Conservation (phyloP, 2,113 vertebrate species). For the Balaenoptera acutorostrata region DNA sequence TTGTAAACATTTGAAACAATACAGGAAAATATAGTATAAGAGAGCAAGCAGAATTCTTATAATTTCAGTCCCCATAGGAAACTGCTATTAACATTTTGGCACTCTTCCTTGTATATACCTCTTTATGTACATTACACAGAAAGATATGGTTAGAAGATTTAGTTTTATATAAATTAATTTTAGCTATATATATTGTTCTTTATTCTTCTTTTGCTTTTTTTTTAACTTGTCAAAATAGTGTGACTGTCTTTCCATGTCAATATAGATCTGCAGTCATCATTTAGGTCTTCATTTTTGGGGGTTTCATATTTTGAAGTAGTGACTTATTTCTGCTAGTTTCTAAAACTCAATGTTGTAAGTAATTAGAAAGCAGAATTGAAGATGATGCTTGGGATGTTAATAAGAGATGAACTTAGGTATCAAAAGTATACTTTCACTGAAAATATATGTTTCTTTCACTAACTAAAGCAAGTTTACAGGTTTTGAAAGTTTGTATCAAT, state of each 20-base stretch:
- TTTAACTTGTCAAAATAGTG: not conserved
- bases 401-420: not conserved
- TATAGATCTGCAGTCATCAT: not conserved
- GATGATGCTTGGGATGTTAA: not conserved
- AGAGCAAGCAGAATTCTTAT: not conserved
- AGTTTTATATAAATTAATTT: not conserved
- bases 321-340: conserved; percentile 17
- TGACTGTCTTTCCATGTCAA: not conserved
- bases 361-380: not conserved
- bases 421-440: not conserved
- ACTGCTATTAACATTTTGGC: not conserved
- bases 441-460: not conserved
- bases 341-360: not conserved
- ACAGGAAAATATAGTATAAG: not conserved
- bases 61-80: not conserved
- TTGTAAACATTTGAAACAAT: not conserved
- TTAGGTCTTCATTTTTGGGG: conserved; percentile 2
- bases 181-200: not conserved
- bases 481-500: not conserved
- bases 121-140: not conserved
- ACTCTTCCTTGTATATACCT: not conserved
- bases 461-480: conserved; percentile 6
- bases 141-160: not conserved
- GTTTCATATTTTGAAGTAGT: not conserved
- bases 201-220: not conserved